A percentile compares a stretch with the other conserved stretches of the same genome.
Conservation (phyloP, 2,888 invertebrate species). For the Malachius bipustulatus region DNA sequence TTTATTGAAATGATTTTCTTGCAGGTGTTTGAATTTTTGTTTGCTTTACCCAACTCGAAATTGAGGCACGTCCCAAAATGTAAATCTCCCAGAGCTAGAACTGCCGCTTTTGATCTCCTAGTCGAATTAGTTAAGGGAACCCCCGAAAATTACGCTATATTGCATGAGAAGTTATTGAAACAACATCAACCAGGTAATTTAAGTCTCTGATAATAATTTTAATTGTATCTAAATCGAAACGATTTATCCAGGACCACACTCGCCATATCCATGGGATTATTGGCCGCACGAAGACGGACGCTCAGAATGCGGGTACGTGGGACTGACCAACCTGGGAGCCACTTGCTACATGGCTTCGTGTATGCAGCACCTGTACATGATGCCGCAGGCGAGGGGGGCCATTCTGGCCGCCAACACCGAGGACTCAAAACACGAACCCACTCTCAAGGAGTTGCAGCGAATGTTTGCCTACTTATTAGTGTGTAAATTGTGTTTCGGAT, state of each 20-base stretch:
- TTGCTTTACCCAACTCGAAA: conserved; percentile 78
- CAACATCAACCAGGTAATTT: conserved; percentile 68
- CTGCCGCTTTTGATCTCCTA: conserved; percentile 82
- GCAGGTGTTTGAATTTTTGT: conserved; percentile 74
- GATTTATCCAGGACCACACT: conserved; percentile 49
- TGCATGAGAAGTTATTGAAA: conserved; percentile 70
- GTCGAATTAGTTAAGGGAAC: conserved; percentile 79
- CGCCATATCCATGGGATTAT: conserved; percentile 92
- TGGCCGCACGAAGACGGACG: conserved; percentile 95
- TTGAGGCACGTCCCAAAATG: conserved; percentile 84
- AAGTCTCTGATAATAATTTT: too few species aligned
- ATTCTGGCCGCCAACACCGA: conserved; percentile 63
- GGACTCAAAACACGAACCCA: conserved; percentile 67
- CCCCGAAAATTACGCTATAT: conserved; percentile 71
- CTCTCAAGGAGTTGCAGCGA: conserved; percentile 75
- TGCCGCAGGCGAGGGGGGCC: conserved; percentile 82
- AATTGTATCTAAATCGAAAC: background rate
- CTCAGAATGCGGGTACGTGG: conserved; percentile 89
- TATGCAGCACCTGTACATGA: conserved; percentile 95
- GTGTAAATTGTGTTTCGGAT: conserved; percentile 4
- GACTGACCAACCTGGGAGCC: conserved; percentile 87
- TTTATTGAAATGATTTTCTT: conserved; percentile 22
- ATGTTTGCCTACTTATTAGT: conserved; percentile 91
- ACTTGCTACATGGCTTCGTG: conserved; percentile 98
- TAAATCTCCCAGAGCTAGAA: conserved; percentile 79